Percentiles rank a stretch among this genome's conserved stretches.
phyloP scores from a whole-genome alignment of 2,797 vertebrate genomes.

The Taeniopygia guttata region DNA sequence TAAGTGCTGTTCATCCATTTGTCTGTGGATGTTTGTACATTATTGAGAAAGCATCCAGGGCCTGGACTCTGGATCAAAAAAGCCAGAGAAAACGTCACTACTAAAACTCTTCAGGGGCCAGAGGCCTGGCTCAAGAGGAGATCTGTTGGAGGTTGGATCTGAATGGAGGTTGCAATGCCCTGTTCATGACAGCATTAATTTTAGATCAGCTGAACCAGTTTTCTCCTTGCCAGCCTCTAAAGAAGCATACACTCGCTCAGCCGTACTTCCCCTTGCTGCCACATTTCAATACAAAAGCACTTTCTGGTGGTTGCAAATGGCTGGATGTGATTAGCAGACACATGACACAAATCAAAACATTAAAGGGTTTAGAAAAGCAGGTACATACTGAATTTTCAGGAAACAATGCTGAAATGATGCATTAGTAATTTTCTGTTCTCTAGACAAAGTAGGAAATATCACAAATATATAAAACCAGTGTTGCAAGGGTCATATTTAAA shows the following conservation, averaged over 20 bases:
- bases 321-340: neutral
- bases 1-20: neutral
- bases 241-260: fast-evolving
- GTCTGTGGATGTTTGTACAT: neutral
- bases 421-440: neutral
- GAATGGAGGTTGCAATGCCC: neutral
- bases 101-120: neutral
- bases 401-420: neutral
- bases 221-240: neutral
- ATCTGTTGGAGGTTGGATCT: neutral
- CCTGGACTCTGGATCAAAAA: neutral
- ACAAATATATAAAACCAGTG: neutral
- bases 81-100: neutral
- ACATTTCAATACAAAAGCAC: neutral
- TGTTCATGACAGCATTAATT: neutral
- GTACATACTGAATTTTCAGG: neutral
- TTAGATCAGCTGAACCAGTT: neutral
- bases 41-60: neutral
- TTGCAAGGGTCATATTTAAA: neutral
- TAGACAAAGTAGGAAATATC: neutral
- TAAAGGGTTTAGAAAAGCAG: neutral
- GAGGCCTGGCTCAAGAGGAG: neutral
- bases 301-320: neutral
- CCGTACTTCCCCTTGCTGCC: neutral
- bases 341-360: neutral